Evolutionary conservation across 2,113 vertebrate species (phyloP).

Genomic region (Tringa solitaria): DNA sequence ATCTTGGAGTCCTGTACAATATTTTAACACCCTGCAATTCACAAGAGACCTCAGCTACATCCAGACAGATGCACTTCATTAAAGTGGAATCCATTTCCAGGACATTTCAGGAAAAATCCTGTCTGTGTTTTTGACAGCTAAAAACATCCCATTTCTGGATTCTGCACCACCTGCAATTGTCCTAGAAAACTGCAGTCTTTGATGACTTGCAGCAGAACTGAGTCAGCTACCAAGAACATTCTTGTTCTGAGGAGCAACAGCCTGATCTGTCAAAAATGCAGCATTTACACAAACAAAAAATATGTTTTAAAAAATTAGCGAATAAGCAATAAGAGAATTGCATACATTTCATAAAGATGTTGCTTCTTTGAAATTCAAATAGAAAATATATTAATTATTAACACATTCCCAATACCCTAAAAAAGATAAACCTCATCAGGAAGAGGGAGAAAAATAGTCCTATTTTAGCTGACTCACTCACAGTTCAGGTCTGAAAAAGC

Average conservation of each 20-base stretch:
- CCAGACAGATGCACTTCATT: neutral
- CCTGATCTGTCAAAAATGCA: neutral
- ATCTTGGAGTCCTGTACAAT: neutral
- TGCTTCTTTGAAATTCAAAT: neutral
- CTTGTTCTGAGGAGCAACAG: neutral
- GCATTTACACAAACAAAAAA: neutral
- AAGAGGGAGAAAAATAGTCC: neutral
- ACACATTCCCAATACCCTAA: neutral
- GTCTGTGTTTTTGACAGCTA: neutral
- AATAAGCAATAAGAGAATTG: neutral
- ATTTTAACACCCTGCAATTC: neutral
- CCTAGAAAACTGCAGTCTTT: neutral
- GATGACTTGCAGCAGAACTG: neutral
- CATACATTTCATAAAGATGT: neutral
- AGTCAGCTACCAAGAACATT: neutral
- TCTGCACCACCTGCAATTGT: neutral
- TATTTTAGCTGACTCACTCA: neutral
- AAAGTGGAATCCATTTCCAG: neutral
- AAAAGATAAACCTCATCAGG: neutral
- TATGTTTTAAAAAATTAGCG: neutral
- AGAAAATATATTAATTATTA: neutral
- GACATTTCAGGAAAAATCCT: neutral
- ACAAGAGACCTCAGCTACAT: neutral
- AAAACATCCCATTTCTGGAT: neutral
- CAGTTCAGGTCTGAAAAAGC: neutral